Base-by-base conservation (phyloP, 2,888 invertebrate genomes). In the Drosophila falleni region DNA sequence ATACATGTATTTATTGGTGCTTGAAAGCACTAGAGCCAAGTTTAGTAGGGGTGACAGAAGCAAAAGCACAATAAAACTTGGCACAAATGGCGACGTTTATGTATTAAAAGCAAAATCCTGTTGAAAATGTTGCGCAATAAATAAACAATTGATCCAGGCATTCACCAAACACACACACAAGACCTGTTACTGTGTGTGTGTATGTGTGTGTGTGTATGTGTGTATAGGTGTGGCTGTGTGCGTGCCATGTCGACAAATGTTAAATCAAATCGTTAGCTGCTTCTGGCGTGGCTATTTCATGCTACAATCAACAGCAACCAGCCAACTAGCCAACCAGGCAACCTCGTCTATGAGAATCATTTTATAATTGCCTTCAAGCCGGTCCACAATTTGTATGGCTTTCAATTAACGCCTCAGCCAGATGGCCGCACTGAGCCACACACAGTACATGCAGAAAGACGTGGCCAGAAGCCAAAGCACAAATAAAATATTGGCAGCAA, bases 121-220 rank as follows among this genome's bases (percentile, higher is more conserved):
- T 82, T 89, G 89, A 87, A 80, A 85, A 80, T 89, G 81, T 85
- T 71, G 60, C 80, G 81, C 80, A 81, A 89, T 86, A 89, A 89
- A 86, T 85, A 85, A 80, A 76, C 85, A 85, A 89, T 87, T 86
- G 86, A 86, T 87, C 81, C 86, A 42, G 65, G 64, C 58, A 61
- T 60, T 78, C 69, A 63, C 62, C 49, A 41, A 44, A 55, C 37
- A 41, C 47, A 55, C 37, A 44, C 53, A 31, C 31, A 31, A 44
- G 47, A 53, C 19, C 10, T 64, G 37, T n/a, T 46, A 6, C 19
- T 54, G 51, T 54, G 37, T n/a, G 49, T 8, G 16, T 54, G 51
- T 56, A 37, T 35, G 26, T 41, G 41, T 53, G 26, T 39, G 26
- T 37, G 5, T 23, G 33, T 37, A 29, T 42, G 44, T 60, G 41